These are phyloP conservation scores for Notolabrus celidotus DNA, from an alignment of 2,797 vertebrate species.

Conservation along the genomic window DNA sequence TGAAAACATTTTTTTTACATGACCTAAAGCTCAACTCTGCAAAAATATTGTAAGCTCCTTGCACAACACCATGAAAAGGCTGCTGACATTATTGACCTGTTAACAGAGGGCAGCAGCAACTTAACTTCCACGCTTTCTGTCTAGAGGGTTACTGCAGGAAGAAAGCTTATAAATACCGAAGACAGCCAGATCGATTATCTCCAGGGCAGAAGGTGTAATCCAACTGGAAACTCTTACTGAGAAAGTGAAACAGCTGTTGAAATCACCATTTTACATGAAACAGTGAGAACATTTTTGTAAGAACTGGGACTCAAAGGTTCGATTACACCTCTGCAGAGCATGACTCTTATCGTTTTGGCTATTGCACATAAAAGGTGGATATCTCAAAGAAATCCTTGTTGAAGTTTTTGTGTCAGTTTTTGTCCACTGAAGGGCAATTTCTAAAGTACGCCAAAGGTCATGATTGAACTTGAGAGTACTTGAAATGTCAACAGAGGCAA, in stretches of 20 bases:
- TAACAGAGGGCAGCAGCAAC: conserved; percentile 15
- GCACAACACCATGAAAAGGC: not conserved
- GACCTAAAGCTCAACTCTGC: not conserved
- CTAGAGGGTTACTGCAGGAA: not conserved
- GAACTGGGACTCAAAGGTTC: not conserved
- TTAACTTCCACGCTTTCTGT: not conserved
- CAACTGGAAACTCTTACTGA: conserved; percentile 11
- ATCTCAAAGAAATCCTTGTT: conserved; percentile 17
- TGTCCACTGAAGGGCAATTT: conserved; percentile 49
- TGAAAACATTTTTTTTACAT: not conserved
- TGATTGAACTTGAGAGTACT: conserved; percentile 56
- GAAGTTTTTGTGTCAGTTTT: conserved; percentile 37
- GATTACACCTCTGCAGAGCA: conserved; percentile 13
- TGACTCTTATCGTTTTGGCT: not conserved
- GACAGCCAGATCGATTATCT: conserved; percentile 13
- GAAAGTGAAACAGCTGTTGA: conserved; percentile 12
- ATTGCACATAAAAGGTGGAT: conserved; percentile 25
- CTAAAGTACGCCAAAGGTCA: conserved; percentile 39
- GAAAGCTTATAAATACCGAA: conserved; percentile 22
- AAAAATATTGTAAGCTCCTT: not conserved
- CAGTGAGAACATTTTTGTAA: not conserved
- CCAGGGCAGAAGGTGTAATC: not conserved
- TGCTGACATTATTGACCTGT: conserved; percentile 5
- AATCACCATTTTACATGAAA: not conserved
- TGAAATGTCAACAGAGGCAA: conserved; percentile 61